phyloP scores from a whole-genome alignment of 2,888 invertebrate species.

The Bombylius discolor region DNA sequence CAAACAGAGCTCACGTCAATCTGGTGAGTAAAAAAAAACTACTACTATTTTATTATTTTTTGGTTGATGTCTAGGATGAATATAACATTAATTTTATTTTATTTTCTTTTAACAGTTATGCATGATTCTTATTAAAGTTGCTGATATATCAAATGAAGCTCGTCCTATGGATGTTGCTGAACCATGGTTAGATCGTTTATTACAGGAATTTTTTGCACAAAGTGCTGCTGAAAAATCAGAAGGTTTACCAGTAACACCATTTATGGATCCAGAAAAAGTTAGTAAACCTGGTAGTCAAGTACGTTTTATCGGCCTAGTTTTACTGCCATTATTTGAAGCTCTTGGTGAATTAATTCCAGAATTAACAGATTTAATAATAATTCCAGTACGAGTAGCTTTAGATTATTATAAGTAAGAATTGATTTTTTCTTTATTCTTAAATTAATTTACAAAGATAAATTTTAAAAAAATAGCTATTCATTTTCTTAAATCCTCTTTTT shows the following conservation, averaged over 20 bases:
- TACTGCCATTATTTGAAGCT: conserved; percentile 66
- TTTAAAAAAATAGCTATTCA: neutral
- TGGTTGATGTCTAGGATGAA: neutral
- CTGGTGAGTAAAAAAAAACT: conserved; percentile 40
- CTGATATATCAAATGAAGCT: conserved; percentile 73
- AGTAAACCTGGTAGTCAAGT: conserved; percentile 73
- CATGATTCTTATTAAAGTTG: conserved; percentile 72
- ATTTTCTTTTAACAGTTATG: conserved; percentile 42
- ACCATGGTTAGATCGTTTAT: conserved; percentile 63
- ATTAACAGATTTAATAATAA: conserved; percentile 45
- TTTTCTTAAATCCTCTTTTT: neutral
- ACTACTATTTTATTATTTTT: neutral
- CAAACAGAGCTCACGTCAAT: conserved; percentile 56
- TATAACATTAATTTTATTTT: neutral
- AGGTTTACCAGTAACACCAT: conserved; percentile 70
- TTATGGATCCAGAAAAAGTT: conserved; percentile 76
- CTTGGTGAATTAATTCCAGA: conserved; percentile 61
- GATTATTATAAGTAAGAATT: conserved; percentile 34
- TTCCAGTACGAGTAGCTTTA: conserved; percentile 35
- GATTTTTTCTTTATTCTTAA: neutral
- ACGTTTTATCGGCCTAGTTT: conserved; percentile 68
- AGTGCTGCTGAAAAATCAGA: conserved; percentile 70
- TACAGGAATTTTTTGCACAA: conserved; percentile 60
- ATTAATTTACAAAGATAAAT: neutral
- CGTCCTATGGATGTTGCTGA: conserved; percentile 72